Base-by-base conservation (phyloP, 2,113 vertebrate species). In the Dolichallabes microphthalmus region DNA sequence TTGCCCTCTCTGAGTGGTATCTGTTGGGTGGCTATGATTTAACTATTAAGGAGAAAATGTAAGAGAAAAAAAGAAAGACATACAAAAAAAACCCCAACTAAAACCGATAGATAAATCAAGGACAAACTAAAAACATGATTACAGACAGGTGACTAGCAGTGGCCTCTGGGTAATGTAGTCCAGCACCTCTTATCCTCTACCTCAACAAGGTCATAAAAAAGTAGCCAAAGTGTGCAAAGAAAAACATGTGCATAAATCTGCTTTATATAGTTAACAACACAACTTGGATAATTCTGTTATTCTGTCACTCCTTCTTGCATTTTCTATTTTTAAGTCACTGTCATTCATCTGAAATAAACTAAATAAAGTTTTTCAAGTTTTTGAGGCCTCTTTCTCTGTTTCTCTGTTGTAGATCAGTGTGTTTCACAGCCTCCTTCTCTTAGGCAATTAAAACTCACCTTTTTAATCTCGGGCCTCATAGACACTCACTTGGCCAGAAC, bases 391-490 rank as follows among this genome's bases (percentile, higher is more conserved):
- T 77, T 45, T 85, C 52, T 68, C 83, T 83, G 45, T 66, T 57
- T 85, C 69, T 64, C 74, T 68, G 74, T 78, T 64, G 80, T 79
- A 87, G 63, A 79, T 82, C 64, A 87, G 85, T 89, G 86, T 84
- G 32, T 89, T 88, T 87, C 76, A 87, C 88, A 89, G 88, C 64
- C 83, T 32, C 71, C 81, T 85, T 88, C 83, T 82, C 30, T 55
- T 69, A 79, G 30, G 35, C 88, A 85, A 86, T 89, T 88, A 90
- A 89, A 89, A 80, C 85, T 88, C 80, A 84, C 50, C 89, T 88
- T 84, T 88, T 86, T 86, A 89, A 90, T 89, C 88, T 85, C 52
- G 9, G 76, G 64, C 86, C 86, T 82, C 80, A 82, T 83, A 87
- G 88, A 73, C 83, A 87, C 58, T 82, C 73, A 74, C 74, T 77